phyloP scores from a whole-genome alignment of 92 coral and sea anemone species.

The Heteractis magnifica region DNA sequence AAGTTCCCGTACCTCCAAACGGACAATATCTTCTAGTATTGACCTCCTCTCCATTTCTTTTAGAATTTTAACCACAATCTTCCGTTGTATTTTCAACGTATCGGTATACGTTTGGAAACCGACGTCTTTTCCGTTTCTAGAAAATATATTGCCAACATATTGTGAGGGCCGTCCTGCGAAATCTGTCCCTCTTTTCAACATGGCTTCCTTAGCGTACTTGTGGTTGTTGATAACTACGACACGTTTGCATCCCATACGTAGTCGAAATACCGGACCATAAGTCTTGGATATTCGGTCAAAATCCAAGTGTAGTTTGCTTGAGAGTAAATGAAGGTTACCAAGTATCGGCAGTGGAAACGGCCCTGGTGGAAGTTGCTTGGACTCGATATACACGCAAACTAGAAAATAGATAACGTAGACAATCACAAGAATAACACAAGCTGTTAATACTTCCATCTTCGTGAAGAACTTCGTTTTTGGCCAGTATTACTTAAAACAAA shows the following conservation, averaged over 20 bases:
- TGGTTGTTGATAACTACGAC: constrained; percentile 71
- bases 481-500: neutral
- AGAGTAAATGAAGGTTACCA: constrained; percentile 72
- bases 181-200: constrained; percentile 54
- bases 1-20: constrained; percentile 54
- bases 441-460: neutral
- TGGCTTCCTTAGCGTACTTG: constrained; percentile 76
- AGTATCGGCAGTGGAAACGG: constrained; percentile 81
- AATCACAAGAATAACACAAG: neutral
- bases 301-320: constrained; percentile 60
- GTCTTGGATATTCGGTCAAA: constrained; percentile 48
- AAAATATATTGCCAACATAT: constrained; percentile 61
- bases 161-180: constrained; percentile 79
- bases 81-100: constrained; percentile 61
- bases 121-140: constrained; percentile 55
- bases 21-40: constrained; percentile 39
- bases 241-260: constrained; percentile 65
- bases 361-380: constrained; percentile 79
- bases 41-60: constrained; percentile 39
- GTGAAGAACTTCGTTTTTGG: neutral
- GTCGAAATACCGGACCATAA: constrained; percentile 69
- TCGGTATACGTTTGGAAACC: constrained; percentile 63
- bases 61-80: constrained; percentile 48
- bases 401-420: neutral
- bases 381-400: constrained; percentile 1